These are phyloP conservation scores for Bombylius major DNA, from an alignment of 2,888 invertebrate species.

Conservation along the genomic window DNA sequence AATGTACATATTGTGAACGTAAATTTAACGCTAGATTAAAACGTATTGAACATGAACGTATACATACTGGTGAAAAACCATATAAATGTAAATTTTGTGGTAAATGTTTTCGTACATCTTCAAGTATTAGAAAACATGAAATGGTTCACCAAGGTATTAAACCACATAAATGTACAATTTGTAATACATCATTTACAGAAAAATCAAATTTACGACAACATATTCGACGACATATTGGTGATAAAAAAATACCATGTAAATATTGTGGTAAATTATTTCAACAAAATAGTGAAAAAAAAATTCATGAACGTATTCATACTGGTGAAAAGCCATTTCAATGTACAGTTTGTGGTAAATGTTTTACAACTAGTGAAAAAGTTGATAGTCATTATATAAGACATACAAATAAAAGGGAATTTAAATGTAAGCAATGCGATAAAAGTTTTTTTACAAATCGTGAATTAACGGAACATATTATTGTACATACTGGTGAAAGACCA, in stretches of 20 bases:
- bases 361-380: conserved; percentile 23
- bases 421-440: conserved; percentile 23
- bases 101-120: not conserved
- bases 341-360: conserved; percentile 20
- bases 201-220: conserved; percentile 3
- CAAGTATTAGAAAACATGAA: not conserved
- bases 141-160: conserved; percentile 1
- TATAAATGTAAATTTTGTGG: not conserved
- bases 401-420: conserved; percentile 26
- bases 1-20: not conserved
- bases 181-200: conserved; percentile 3
- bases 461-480: conserved; percentile 25
- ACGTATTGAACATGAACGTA: not conserved
- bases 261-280: conserved; percentile 5
- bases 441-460: conserved; percentile 25
- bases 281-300: conserved; percentile 1
- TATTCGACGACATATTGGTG: not conserved
- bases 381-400: conserved; percentile 25
- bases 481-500: conserved; percentile 25
- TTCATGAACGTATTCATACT: conserved; percentile 4
- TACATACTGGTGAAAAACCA: conserved; percentile 4
- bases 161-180: conserved; percentile 2
- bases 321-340: conserved; percentile 3
- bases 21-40: not conserved
- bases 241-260: not conserved